phyloP scores from a whole-genome alignment of 2,113 vertebrate species.

The Elaphurus davidianus region DNA sequence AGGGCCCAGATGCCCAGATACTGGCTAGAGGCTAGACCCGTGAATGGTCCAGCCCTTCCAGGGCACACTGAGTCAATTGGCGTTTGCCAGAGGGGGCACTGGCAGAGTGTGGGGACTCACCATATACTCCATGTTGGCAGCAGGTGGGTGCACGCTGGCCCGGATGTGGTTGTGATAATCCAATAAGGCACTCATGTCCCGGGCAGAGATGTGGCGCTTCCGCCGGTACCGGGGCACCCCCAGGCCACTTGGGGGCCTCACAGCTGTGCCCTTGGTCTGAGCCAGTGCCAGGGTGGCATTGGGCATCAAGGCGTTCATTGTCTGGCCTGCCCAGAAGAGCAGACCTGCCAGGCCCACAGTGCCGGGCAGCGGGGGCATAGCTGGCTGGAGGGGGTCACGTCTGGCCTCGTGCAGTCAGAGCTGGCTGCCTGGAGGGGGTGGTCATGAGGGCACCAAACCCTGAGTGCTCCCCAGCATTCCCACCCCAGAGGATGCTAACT shows the following conservation, averaged over 20 bases:
- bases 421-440: constrained; percentile 7
- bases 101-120: constrained; percentile 80
- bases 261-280: not conserved
- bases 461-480: not conserved
- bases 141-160: constrained; percentile 87
- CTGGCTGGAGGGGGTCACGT: not conserved
- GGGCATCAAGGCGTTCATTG: constrained; percentile 68
- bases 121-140: constrained; percentile 94
- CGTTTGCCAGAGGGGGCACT: not conserved
- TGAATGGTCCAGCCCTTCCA: not conserved
- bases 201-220: constrained; percentile 83
- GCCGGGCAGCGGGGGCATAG: constrained; percentile 78
- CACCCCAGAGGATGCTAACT: not conserved
- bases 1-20: not conserved
- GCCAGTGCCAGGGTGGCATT: constrained; percentile 73
- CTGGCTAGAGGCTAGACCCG: not conserved
- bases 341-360: constrained; percentile 82
- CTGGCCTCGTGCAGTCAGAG: not conserved
- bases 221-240: constrained; percentile 71
- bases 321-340: constrained; percentile 82
- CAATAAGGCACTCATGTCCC: constrained; percentile 85
- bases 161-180: constrained; percentile 91
- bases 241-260: not conserved
- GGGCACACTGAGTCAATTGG: not conserved
- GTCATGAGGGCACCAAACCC: not conserved